Conservation (phyloP, 92 coral and sea anemone genomes). For the Anthopleura xanthogrammica region DNA sequence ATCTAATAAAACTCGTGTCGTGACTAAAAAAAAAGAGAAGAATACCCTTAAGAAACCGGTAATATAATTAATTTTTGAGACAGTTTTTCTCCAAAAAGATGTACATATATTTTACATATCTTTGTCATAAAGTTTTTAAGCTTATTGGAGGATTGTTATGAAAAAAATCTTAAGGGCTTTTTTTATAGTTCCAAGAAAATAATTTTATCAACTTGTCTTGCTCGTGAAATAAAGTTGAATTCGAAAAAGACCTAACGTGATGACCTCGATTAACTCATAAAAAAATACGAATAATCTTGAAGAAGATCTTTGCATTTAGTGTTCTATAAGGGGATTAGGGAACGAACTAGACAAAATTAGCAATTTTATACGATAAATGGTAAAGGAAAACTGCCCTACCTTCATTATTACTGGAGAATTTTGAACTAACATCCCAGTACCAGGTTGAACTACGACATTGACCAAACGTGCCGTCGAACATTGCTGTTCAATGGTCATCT, state of each 20-base stretch:
- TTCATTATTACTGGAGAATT: constrained; percentile 82
- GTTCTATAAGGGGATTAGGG: background rate
- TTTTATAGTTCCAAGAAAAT: background rate
- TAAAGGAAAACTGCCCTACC: constrained; percentile 39
- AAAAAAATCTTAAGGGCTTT: background rate
- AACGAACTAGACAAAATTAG: background rate
- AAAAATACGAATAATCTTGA: background rate
- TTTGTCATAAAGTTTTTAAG: background rate
- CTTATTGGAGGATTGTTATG: background rate
- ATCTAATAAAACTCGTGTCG: background rate
- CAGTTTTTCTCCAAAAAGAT: background rate
- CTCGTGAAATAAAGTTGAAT: background rate
- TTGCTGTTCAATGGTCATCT: constrained; percentile 88
- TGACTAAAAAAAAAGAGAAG: background rate
- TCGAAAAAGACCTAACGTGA: background rate
- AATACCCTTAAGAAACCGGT: background rate
- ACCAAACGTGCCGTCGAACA: constrained; percentile 77
- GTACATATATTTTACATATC: background rate
- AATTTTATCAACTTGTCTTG: background rate
- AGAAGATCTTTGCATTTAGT: background rate
- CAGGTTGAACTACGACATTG: constrained; percentile 87
- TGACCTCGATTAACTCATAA: background rate
- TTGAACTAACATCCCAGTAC: constrained; percentile 70
- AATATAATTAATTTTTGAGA: background rate
- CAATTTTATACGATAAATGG: background rate